Evolutionary conservation across 2,888 invertebrate genomes (phyloP).

Genomic region (Machimus atricapillus): DNA sequence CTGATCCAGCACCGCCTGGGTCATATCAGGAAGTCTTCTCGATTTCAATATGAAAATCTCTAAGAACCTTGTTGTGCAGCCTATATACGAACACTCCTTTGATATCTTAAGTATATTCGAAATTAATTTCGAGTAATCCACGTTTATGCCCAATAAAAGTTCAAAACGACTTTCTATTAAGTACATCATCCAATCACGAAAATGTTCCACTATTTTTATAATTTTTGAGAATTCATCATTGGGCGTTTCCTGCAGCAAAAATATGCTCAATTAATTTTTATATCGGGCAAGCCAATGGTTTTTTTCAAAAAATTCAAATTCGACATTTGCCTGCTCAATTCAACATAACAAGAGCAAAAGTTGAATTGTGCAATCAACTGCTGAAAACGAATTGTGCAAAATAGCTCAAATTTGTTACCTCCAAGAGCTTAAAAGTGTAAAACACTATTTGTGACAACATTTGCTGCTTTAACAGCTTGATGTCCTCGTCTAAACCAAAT

Average conservation of each 20-base stretch:
- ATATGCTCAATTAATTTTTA: not conserved
- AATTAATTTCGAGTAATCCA: conserved; percentile 62
- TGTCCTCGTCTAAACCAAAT: conserved; percentile 65
- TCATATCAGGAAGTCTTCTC: conserved; percentile 57
- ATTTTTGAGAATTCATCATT: conserved; percentile 60
- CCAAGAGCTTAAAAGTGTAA: conserved; percentile 60
- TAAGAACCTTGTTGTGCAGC: conserved; percentile 58
- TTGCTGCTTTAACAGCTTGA: conserved; percentile 62
- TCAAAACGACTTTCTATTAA: conserved; percentile 64
- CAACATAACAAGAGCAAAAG: not conserved
- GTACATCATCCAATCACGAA: conserved; percentile 58
- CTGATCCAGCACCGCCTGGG: conserved; percentile 55
- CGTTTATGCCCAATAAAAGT: conserved; percentile 65
- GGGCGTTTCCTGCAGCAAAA: conserved; percentile 53
- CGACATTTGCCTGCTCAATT: not conserved
- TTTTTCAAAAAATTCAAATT: not conserved
- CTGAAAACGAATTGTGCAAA: no score
- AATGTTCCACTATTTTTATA: conserved; percentile 60
- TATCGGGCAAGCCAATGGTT: not conserved
- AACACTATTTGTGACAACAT: conserved; percentile 63
- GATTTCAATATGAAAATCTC: conserved; percentile 61
- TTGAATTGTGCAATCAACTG: not conserved
- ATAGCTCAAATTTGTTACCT: conserved; percentile 49
- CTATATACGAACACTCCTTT: conserved; percentile 54
- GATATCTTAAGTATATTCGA: conserved; percentile 59